Conservation (phyloP, 2,888 invertebrate species). For the Tubulanus polymorphus region DNA sequence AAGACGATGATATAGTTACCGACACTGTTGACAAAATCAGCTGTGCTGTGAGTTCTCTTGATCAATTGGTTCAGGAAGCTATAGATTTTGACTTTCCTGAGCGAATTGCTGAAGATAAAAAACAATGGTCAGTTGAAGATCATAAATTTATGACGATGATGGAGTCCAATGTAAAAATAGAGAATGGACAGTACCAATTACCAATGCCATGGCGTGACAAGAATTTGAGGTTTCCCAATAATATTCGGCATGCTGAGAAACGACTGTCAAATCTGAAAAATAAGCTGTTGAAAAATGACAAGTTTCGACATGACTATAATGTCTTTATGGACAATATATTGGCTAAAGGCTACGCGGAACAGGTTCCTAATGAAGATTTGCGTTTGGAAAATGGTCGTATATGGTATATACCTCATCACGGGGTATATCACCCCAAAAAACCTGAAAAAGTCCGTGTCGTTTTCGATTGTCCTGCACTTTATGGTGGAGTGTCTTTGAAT, state of each 20-base stretch:
- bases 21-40: too few species aligned
- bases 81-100: background rate
- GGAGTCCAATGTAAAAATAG: constrained; percentile 1
- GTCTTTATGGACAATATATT: constrained; percentile 6
- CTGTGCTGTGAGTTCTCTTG: too few species aligned
- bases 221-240: constrained; percentile 6
- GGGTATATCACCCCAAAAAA: constrained; percentile 1
- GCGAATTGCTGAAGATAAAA: background rate
- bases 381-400: constrained; percentile 2
- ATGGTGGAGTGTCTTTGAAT: constrained; percentile 18
- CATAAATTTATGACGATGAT: constrained; percentile 5
- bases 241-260: constrained; percentile 5
- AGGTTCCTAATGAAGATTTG: background rate
- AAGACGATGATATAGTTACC: too few species aligned
- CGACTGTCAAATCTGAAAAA: constrained; percentile 7
- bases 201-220: constrained; percentile 7
- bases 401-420: constrained; percentile 7
- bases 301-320: constrained; percentile 1
- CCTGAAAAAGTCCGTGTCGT: constrained; percentile 5
- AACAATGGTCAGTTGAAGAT: constrained; percentile 8
- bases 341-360: background rate
- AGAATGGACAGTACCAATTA: constrained; percentile 10
- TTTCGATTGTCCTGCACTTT: constrained; percentile 19
- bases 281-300: background rate
- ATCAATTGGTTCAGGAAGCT: background rate